Evolutionary conservation across 2,888 invertebrate genomes (phyloP).

Genomic region (Creontiades dilutus): DNA sequence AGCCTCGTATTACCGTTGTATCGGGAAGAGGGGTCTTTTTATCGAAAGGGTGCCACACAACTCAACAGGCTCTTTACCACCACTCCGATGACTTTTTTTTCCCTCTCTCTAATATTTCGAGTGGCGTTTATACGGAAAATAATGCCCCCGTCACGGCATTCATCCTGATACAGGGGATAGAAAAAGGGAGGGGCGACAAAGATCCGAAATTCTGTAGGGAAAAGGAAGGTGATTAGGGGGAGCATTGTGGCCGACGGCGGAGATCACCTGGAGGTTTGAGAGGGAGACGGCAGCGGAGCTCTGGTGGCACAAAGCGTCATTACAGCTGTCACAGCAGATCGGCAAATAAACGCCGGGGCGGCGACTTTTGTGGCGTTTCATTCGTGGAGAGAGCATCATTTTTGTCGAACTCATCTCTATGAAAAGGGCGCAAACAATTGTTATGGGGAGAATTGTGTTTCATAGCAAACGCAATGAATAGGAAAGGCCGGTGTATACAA

Average conservation of each 20-base stretch:
- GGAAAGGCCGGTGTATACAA: too few species aligned
- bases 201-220: not conserved
- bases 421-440: not conserved
- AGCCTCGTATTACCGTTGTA: constrained; percentile 17
- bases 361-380: constrained; percentile 9
- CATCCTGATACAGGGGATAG: not conserved
- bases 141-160: constrained; percentile 1
- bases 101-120: not conserved
- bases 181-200: constrained; percentile 5
- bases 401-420: not conserved
- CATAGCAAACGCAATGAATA: not conserved
- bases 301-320: constrained; percentile 45
- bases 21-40: not conserved
- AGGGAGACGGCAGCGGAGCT: not conserved
- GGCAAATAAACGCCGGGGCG: constrained; percentile 49
- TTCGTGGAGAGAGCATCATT: not conserved
- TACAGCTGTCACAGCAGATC: constrained; percentile 56
- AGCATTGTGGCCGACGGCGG: constrained; percentile 5
- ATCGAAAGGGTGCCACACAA: not conserved
- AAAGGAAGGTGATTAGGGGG: constrained; percentile 23
- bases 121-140: constrained; percentile 4
- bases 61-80: constrained; percentile 20
- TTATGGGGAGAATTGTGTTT: constrained; percentile 10
- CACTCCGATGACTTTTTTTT: not conserved
- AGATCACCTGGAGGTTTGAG: constrained; percentile 22